These are phyloP conservation scores for Leptopilina myrica DNA, from an alignment of 2,888 invertebrate genomes.

Conservation along the genomic window DNA sequence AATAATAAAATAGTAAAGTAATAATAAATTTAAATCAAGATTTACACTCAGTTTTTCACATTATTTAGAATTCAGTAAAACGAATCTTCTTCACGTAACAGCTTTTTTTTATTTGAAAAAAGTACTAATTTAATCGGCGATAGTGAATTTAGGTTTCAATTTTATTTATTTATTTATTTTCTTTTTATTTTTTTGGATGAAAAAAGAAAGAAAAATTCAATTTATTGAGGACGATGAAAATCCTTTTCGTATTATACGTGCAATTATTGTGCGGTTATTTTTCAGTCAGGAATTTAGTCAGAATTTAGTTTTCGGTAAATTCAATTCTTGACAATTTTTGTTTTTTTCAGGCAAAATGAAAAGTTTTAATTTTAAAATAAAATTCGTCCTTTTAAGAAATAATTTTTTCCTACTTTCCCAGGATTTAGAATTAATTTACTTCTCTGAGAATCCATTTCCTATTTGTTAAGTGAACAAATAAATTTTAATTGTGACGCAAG, in stretches of 20 bases:
- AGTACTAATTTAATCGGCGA: slow-evolving; percentile 35
- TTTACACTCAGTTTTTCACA: slow-evolving; percentile 58
- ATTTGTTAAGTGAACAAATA: neutral
- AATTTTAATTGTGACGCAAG: neutral
- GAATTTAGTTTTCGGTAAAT: neutral
- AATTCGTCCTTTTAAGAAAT: too few species aligned
- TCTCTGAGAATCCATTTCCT: too few species aligned
- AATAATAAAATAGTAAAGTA: too few species aligned
- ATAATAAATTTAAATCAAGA: slow-evolving; percentile 40
- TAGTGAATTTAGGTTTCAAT: neutral
- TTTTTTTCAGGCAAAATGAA: too few species aligned
- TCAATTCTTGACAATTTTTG: too few species aligned
- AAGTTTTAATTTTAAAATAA: too few species aligned
- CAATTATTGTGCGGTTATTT: slow-evolving; percentile 20
- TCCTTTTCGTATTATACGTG: neutral
- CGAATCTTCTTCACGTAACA: slow-evolving; percentile 38
- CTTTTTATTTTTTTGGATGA: too few species aligned
- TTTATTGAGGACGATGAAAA: neutral
- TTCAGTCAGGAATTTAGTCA: neutral
- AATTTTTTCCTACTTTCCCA: too few species aligned
- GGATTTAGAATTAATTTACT: too few species aligned
- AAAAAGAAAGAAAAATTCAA: neutral
- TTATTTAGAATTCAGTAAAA: slow-evolving; percentile 27
- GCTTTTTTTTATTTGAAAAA: slow-evolving; percentile 8
- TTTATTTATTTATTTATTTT: neutral